Base-by-base conservation (phyloP, 2,888 invertebrate genomes). In the Drosophila macrospina region DNA sequence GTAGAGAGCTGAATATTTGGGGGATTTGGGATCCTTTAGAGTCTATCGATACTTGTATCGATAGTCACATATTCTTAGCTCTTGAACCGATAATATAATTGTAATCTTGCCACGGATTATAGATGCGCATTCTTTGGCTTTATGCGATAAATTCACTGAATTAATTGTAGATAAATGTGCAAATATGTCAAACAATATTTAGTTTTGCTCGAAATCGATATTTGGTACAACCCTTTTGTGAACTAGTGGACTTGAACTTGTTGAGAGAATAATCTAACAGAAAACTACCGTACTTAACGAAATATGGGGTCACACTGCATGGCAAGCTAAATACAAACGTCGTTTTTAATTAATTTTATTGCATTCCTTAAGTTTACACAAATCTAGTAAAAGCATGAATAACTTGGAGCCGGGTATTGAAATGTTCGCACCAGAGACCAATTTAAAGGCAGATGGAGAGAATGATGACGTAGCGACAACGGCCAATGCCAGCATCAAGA, bases 371-470 rank as follows among this genome's bases (percentile, higher is more conserved):
- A 44, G 7, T 39, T 13, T 11, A 34, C 7, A 20, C 11, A 2
- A 42, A 42, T 11, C 36, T 8, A 10, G 11, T 52, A 16, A 6
- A 36, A 66, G n/a, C 20, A 82, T 78, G 70, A 64, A 26, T 36
- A 66, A 56, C 36, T 37, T 59, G 15, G 83, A 82, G n/a, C 55
- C 69, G 2, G 65, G 61, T 8, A 5, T 67, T 10, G 81, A 80
- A 44, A 48, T 71, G 36, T 74, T 80, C 26, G 63, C 74, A 0
- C 55, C 79, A 30, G 88, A 78, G 42, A 70, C 75, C 7, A 71
- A 85, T 32, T 50, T 83, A 5, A 89, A 85, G 7, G 39, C 69
- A 0, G 72, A 70, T 7, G 69, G 60, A 0, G 64, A 64, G 13
- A 15, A 4, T 26, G 47, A 41, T 2, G 26, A 32, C 20, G 13